Evolutionary conservation across 1,140 invertebrate genomes (phyloP).

Genomic region (Ceratina australensis): DNA sequence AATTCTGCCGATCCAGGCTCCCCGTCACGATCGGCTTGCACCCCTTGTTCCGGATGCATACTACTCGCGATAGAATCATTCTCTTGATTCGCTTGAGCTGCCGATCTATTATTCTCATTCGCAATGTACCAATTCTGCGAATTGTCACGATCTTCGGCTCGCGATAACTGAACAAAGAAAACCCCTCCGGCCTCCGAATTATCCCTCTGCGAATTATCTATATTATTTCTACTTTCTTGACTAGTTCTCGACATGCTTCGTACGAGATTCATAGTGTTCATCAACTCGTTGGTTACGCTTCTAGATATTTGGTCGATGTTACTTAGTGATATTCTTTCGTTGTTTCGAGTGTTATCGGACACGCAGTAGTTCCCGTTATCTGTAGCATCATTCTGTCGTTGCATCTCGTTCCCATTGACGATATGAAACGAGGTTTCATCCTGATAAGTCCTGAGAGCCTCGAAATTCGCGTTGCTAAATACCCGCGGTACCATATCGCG

Average conservation of each 20-base stretch:
- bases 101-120: conserved; percentile 31
- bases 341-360: conserved; percentile 46
- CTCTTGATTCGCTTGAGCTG: conserved; percentile 31
- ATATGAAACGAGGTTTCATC: conserved; percentile 45
- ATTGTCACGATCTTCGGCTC: conserved; percentile 22
- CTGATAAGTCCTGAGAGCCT: conserved; percentile 43
- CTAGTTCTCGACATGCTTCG: conserved; percentile 51
- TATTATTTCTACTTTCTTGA: conserved; percentile 45
- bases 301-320: conserved; percentile 11
- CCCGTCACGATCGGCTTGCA: conserved; percentile 41
- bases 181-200: conserved; percentile 18
- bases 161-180: conserved; percentile 38
- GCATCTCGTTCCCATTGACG: conserved; percentile 20
- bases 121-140: conserved; percentile 17
- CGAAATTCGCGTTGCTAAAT: conserved; percentile 54
- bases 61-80: conserved; percentile 38
- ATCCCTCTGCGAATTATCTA: conserved; percentile 42
- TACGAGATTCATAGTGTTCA: conserved; percentile 65
- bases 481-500: conserved; percentile 42
- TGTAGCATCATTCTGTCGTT: background rate
- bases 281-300: conserved; percentile 54
- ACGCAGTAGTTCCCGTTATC: conserved; percentile 49
- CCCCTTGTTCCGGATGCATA: conserved; percentile 21
- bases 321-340: conserved; percentile 30
- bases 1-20: conserved; percentile 31